Percentiles rank a stretch among this genome's conserved stretches.
Evolutionary conservation across 1,140 invertebrate species (phyloP).

Genomic region (Drosophila elegans): DNA sequence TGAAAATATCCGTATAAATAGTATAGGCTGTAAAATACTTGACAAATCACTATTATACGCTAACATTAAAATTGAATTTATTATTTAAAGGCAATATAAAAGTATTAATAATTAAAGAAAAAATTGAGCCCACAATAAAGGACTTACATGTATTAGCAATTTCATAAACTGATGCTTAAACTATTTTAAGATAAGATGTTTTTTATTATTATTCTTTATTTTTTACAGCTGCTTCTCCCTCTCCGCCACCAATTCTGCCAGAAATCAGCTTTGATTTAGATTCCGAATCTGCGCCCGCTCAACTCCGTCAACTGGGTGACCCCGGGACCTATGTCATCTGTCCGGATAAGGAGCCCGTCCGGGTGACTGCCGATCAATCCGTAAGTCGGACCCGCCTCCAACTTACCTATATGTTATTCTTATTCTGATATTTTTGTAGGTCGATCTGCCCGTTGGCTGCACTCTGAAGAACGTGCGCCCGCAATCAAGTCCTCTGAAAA

Average conservation of each 20-base stretch:
- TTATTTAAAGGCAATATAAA: too few species aligned
- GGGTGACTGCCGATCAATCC: conserved; percentile 69
- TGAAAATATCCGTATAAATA: too few species aligned
- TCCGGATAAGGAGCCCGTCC: conserved; percentile 64
- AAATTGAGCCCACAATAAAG: too few species aligned
- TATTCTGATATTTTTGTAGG: conserved; percentile 51
- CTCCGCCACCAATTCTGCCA: neutral
- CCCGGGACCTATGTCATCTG: conserved; percentile 68
- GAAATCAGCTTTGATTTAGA: neutral
- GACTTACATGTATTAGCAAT: too few species aligned
- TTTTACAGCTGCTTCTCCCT: conserved; percentile 30
- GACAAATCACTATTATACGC: too few species aligned
- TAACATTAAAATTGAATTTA: too few species aligned
- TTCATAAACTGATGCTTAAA: too few species aligned
- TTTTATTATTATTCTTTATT: too few species aligned
- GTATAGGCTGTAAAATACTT: too few species aligned
- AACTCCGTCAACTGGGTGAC: conserved; percentile 41
- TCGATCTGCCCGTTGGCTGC: conserved; percentile 73
- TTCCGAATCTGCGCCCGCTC: conserved; percentile 16
- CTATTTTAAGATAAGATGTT: too few species aligned
- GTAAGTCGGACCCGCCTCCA: conserved; percentile 67
- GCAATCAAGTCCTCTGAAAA: conserved; percentile 41
- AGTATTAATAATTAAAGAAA: too few species aligned
- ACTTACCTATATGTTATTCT: neutral
- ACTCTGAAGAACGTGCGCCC: conserved; percentile 75